Evolutionary conservation across 1,140 invertebrate genomes (phyloP).

Genomic region (Battus philenor): DNA sequence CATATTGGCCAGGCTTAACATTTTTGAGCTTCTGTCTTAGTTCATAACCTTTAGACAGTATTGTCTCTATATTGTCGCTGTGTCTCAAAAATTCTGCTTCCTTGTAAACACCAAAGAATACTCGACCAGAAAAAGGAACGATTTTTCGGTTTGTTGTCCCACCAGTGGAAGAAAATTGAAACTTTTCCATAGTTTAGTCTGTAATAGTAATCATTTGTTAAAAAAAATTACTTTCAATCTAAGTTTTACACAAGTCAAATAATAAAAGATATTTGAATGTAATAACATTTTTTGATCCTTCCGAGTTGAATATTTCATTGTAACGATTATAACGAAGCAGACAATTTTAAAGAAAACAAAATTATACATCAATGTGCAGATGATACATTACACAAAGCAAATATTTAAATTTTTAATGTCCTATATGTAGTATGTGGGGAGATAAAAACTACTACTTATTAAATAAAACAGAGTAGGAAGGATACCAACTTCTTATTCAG

Average conservation of each 20-base stretch:
- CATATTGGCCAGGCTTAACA: constrained; percentile 28
- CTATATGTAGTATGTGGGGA: no score
- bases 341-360: no score
- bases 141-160: constrained; percentile 3
- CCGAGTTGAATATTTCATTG: no score
- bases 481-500: no score
- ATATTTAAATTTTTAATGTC: no score
- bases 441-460: no score
- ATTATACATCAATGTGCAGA: no score
- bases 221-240: not conserved
- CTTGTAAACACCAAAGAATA: constrained; percentile 44
- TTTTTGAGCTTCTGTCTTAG: constrained; percentile 34
- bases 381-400: no score
- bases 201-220: constrained; percentile 12
- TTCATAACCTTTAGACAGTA: constrained; percentile 38
- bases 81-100: constrained; percentile 36
- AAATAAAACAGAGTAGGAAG: no score
- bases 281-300: no score
- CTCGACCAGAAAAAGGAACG: constrained; percentile 27
- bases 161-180: constrained; percentile 26
- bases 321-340: no score
- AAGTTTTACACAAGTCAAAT: not conserved
- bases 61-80: constrained; percentile 33
- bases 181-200: constrained; percentile 35
- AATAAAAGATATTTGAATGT: not conserved